These are phyloP conservation scores for Mesochorus sp. DNA, from an alignment of 2,888 invertebrate species.

Conservation along the genomic window DNA sequence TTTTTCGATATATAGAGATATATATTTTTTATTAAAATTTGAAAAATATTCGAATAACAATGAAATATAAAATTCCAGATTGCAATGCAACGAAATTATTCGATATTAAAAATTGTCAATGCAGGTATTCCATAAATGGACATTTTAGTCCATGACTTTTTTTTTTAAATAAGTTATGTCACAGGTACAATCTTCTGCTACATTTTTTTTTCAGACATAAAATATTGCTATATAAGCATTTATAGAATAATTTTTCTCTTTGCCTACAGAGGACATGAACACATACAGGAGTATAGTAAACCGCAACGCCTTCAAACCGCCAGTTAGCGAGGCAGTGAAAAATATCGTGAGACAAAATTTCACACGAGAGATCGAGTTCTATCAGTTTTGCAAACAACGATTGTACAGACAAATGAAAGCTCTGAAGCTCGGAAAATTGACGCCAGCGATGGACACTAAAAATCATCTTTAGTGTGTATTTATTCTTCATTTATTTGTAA, in stretches of 20 bases:
- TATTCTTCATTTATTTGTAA: not conserved
- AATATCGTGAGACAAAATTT: constrained; percentile 93
- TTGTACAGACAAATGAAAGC: constrained; percentile 91
- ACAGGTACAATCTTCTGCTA: not conserved
- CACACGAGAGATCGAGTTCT: constrained; percentile 95
- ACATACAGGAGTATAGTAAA: constrained; percentile 91
- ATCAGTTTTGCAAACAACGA: constrained; percentile 94
- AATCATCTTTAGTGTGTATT: constrained; percentile 27
- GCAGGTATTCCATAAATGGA: no score
- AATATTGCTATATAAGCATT: not conserved
- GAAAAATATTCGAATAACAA: no score
- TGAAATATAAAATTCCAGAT: no score
- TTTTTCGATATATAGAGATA: no score
- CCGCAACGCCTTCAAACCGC: constrained; percentile 93
- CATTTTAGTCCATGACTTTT: no score
- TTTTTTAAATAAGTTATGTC: not conserved
- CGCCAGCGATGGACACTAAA: constrained; percentile 31
- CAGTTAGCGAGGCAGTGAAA: constrained; percentile 92
- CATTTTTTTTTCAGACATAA: not conserved
- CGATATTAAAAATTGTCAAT: no score
- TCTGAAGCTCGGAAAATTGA: constrained; percentile 83
- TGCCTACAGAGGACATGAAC: constrained; percentile 87
- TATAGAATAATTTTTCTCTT: constrained; percentile 71
- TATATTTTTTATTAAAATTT: no score
- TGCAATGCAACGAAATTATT: no score